Conservation (phyloP, 2,888 invertebrate species). For the Cheilosia vulpina region DNA sequence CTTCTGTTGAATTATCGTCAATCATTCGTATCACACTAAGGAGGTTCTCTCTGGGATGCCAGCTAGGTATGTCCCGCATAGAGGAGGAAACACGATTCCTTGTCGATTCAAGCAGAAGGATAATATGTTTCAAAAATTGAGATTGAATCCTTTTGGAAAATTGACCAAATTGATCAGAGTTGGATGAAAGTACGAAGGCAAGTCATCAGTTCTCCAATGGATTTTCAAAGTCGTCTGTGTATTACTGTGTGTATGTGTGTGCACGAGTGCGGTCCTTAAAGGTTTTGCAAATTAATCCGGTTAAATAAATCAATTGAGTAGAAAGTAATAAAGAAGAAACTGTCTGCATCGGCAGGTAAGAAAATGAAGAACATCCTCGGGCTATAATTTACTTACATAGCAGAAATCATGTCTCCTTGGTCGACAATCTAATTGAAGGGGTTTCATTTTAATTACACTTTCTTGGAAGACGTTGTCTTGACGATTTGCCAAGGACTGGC, state of each 20-base stretch:
- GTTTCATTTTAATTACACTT: slow-evolving; percentile 3
- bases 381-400: slow-evolving; percentile 19
- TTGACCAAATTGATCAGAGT: slow-evolving; percentile 61
- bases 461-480: background rate
- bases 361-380: slow-evolving; percentile 1
- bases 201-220: slow-evolving; percentile 18
- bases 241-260: background rate
- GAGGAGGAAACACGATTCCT: slow-evolving; percentile 25
- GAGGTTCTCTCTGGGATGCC: slow-evolving; percentile 14
- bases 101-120: slow-evolving; percentile 45
- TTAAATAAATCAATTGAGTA: slow-evolving; percentile 56
- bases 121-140: slow-evolving; percentile 57
- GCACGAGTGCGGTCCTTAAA: slow-evolving; percentile 1
- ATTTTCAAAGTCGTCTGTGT: background rate
- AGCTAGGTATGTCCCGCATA: background rate
- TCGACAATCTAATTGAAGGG: background rate
- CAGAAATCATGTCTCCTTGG: background rate
- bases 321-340: slow-evolving; percentile 32
- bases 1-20: slow-evolving; percentile 57
- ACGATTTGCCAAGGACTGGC: background rate
- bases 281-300: slow-evolving; percentile 46
- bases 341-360: slow-evolving; percentile 41
- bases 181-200: slow-evolving; percentile 9
- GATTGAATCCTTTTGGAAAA: slow-evolving; percentile 68
- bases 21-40: slow-evolving; percentile 61